Conservation (phyloP, 2,113 vertebrate genomes). For the Arizona elegans region DNA sequence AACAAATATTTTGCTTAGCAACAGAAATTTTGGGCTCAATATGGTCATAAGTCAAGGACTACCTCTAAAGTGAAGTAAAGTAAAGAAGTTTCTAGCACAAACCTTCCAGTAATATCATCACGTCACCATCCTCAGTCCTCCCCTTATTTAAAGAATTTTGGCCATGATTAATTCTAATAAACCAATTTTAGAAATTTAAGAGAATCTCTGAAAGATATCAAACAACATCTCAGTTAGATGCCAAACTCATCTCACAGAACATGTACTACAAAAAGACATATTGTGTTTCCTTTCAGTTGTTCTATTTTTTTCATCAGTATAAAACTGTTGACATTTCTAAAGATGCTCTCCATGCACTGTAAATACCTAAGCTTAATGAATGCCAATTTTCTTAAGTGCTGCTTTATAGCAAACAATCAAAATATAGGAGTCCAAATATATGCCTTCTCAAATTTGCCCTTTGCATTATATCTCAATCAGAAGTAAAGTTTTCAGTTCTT, state of each 20-base stretch:
- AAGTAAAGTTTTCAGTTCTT: neutral
- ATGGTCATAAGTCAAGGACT: neutral
- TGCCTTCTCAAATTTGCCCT: slow-evolving; percentile 17
- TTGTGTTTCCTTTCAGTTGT: neutral
- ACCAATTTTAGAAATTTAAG: neutral
- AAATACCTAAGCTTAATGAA: slow-evolving; percentile 48
- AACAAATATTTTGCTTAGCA: neutral
- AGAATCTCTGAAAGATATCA: neutral
- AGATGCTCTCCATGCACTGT: slow-evolving; percentile 45
- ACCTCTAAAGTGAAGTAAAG: neutral
- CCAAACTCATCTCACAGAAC: neutral
- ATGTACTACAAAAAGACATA: neutral
- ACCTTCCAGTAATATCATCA: neutral
- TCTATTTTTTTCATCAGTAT: slow-evolving; percentile 13
- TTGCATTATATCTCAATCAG: slow-evolving; percentile 1
- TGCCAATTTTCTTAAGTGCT: slow-evolving; percentile 35
- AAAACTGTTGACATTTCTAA: slow-evolving; percentile 39
- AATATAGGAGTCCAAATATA: slow-evolving; percentile 21
- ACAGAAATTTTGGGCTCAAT: neutral
- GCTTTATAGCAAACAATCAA: slow-evolving; percentile 41
- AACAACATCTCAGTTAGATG: neutral
- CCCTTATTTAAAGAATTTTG: neutral
- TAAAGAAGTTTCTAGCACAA: neutral
- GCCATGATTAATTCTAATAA: neutral
- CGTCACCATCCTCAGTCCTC: neutral